phyloP scores from a whole-genome alignment of 2,113 vertebrate species.

The Macaca nemestrina region DNA sequence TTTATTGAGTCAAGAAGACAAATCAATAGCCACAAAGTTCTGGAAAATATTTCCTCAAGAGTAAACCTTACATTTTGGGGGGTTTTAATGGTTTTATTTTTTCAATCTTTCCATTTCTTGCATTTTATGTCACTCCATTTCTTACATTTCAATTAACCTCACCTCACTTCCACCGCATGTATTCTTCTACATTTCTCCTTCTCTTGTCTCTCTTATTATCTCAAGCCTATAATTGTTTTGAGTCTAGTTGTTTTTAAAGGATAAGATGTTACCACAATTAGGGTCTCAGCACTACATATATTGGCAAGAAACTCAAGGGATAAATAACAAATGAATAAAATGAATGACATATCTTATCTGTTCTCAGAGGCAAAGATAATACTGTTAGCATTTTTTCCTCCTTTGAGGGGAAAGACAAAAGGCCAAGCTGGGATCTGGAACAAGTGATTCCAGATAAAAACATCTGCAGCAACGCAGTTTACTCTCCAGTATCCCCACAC shows the following conservation, averaged over 20 bases:
- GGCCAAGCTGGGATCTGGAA: neutral
- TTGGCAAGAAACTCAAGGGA: neutral
- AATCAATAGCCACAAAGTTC: neutral
- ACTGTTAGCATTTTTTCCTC: neutral
- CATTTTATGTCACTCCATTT: neutral
- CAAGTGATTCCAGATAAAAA: conserved; percentile 9
- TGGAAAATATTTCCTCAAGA: neutral
- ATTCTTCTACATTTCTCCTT: neutral
- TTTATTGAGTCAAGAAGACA: neutral
- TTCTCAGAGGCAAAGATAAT: neutral
- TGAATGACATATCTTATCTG: neutral
- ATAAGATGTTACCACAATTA: neutral
- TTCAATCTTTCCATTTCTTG: neutral
- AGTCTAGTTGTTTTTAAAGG: neutral
- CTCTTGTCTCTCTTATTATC: neutral
- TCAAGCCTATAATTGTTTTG: neutral
- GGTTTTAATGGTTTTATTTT: neutral
- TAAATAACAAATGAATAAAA: neutral
- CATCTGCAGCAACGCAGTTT: neutral
- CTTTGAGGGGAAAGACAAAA: neutral
- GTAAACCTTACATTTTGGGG: neutral
- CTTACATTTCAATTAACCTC: neutral
- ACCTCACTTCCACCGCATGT: neutral
- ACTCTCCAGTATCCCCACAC: neutral
- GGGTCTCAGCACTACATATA: neutral